Base-by-base conservation (phyloP, 1,140 invertebrate genomes). In the Tetramorium parvispinum region DNA sequence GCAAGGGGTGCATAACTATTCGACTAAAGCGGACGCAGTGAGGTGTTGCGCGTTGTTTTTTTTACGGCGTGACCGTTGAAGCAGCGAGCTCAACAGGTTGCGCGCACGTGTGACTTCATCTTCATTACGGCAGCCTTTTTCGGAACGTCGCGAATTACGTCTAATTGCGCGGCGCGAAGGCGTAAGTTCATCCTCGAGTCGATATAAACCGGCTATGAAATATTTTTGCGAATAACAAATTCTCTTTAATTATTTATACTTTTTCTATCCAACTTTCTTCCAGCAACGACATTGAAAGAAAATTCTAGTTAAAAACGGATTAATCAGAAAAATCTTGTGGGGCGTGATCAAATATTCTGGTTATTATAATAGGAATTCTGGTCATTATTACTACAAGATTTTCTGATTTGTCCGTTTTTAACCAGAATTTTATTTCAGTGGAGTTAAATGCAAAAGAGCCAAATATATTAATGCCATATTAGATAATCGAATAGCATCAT, bases 1-100 rank as follows among this genome's bases (percentile, higher is more conserved):
- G 89, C 86, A 86, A 93, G 89, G 93, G 93, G 93, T 93, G 93
- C 93, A 93, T 93, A 93, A 93, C 93, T 93, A 93, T 93, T 91
- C 90, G 88, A 83, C 90, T 90, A 90, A 73, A 87, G 51, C 86
- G 75, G 24, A 55, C 70, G 75, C 55, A 11, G 59, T 87, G 88
- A 90, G 91, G 91, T 91, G 91, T 91, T 91, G 85, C 82, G 65
- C 43, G 51, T 76, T 71, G 46, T 57, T 77, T 70, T 93, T 88
- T 63, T 53, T 63, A 85, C 61, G 70, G 24, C 32, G 24, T 87
- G 90, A 92, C 93, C 92, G 92, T 93, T 93, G 92, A 92, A 92
- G 90, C 91, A 89, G 86, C 87, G 49, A 43, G 89, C 87, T 76
- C 85, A 87, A 88, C 85, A 90, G 88, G 88, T 90, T 89, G 85